phyloP scores from a whole-genome alignment of 2,888 invertebrate species.

The Rhabditophanes sp. region DNA sequence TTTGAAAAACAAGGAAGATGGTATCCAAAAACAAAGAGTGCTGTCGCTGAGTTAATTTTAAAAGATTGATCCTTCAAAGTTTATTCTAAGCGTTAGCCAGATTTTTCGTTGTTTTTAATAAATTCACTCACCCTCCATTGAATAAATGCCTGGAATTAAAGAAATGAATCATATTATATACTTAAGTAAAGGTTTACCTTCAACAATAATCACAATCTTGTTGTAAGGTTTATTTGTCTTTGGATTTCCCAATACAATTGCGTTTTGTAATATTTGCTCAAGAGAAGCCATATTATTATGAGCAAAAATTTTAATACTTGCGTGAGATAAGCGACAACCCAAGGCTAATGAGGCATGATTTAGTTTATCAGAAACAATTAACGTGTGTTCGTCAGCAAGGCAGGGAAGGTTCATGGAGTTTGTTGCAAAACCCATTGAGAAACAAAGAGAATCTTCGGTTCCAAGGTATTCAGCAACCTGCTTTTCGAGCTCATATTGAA shows the following conservation, averaged over 20 bases:
- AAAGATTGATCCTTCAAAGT: no score
- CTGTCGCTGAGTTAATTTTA: no score
- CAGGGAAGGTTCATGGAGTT: conserved; percentile 82
- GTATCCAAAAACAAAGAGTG: no score
- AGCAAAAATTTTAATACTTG: conserved; percentile 66
- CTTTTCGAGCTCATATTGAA: conserved; percentile 66
- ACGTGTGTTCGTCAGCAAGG: conserved; percentile 63
- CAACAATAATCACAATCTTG: conserved; percentile 58
- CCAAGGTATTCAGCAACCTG: conserved; percentile 73
- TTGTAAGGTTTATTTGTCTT: conserved; percentile 62
- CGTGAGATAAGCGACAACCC: conserved; percentile 71
- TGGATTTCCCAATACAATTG: conserved; percentile 64
- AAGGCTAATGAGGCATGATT: conserved; percentile 93
- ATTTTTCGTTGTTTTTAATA: no score
- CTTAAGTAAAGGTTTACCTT: no score
- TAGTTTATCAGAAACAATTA: conserved; percentile 83
- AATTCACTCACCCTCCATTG: no score
- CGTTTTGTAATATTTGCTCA: conserved; percentile 65
- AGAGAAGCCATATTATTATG: conserved; percentile 50
- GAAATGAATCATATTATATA: no score
- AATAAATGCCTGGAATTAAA: no score
- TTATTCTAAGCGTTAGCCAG: no score
- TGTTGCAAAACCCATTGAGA: conserved; percentile 97
- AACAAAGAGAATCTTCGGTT: conserved; percentile 72
- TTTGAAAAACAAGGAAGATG: no score